Percentiles rank a stretch among this genome's conserved stretches.
These are phyloP conservation scores for Hylia prasina DNA, from an alignment of 2,113 vertebrate genomes.

Conservation along the genomic window DNA sequence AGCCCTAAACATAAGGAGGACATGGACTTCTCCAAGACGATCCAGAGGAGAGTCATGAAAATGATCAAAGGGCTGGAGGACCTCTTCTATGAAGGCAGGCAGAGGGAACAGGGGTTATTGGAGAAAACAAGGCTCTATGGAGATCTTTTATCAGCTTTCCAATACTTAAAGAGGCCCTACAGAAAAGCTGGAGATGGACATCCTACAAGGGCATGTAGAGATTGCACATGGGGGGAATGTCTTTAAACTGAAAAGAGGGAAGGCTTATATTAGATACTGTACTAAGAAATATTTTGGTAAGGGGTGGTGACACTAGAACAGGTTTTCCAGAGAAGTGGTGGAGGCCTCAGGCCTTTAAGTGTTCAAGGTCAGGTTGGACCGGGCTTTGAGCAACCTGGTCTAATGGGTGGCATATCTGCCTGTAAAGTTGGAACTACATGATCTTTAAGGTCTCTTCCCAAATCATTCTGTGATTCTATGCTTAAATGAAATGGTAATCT, in stretches of 20 bases:
- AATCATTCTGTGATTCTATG: neutral
- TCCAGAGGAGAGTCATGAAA: neutral
- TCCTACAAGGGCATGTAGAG: neutral
- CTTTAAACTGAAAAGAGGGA: neutral
- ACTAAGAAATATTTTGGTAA: neutral
- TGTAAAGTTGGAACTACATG: neutral
- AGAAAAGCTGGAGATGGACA: neutral
- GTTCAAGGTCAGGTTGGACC: neutral
- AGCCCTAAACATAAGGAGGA: neutral
- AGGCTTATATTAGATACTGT: neutral
- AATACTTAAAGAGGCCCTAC: neutral
- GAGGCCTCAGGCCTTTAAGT: neutral
- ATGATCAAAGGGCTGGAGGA: neutral
- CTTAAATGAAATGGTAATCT: neutral
- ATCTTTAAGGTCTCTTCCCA: neutral
- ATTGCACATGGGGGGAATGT: neutral
- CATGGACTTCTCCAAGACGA: neutral
- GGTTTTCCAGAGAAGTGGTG: neutral
- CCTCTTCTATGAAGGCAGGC: neutral
- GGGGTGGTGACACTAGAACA: rapidly evolving
- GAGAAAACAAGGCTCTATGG: neutral
- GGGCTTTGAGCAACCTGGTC: neutral
- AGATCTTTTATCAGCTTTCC: neutral
- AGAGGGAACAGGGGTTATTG: neutral
- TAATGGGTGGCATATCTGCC: neutral